A percentile compares a stretch with the other conserved stretches of the same genome.
These are phyloP conservation scores for Eupithecia pulchellata DNA, from an alignment of 2,888 invertebrate species.

Conservation along the genomic window DNA sequence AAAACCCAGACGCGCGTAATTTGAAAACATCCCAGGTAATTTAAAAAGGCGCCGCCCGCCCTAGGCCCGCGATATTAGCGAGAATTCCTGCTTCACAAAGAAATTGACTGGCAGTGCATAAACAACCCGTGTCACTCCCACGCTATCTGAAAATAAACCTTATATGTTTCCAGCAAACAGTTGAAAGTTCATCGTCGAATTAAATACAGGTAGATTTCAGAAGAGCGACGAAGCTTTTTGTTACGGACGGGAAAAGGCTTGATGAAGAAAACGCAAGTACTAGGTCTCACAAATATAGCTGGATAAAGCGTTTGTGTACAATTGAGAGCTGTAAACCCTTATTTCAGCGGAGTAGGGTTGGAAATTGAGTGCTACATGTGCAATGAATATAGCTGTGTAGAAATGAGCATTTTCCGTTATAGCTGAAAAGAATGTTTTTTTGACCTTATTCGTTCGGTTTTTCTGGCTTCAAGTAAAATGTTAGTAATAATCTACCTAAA, in stretches of 20 bases:
- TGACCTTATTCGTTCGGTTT: background rate
- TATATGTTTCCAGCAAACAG: constrained; percentile 38
- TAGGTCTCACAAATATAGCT: constrained; percentile 17
- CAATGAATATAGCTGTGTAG: background rate
- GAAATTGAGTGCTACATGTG: background rate
- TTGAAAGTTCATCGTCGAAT: constrained; percentile 28
- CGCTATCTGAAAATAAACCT: constrained; percentile 46
- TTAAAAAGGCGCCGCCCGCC: background rate
- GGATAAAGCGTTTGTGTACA: background rate
- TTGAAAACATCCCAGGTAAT: constrained; percentile 1
- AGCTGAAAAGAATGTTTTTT: background rate
- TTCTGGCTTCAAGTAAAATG: background rate
- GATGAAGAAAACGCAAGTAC: constrained; percentile 56
- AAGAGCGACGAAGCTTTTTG: constrained; percentile 48
- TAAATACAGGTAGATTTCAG: constrained; percentile 43
- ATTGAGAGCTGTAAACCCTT: constrained; percentile 19
- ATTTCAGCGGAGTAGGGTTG: constrained; percentile 10
- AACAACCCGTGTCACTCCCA: constrained; percentile 42
- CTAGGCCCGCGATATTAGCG: constrained; percentile 52
- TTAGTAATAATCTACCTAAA: too few species aligned
- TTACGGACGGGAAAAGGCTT: constrained; percentile 58
- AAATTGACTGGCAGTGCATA: constrained; percentile 53
- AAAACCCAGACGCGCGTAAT: background rate
- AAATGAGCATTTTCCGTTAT: constrained; percentile 3
- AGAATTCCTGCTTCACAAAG: constrained; percentile 52